phyloP scores from a whole-genome alignment of 2,113 vertebrate species.

The Uropsilus gracilis region DNA sequence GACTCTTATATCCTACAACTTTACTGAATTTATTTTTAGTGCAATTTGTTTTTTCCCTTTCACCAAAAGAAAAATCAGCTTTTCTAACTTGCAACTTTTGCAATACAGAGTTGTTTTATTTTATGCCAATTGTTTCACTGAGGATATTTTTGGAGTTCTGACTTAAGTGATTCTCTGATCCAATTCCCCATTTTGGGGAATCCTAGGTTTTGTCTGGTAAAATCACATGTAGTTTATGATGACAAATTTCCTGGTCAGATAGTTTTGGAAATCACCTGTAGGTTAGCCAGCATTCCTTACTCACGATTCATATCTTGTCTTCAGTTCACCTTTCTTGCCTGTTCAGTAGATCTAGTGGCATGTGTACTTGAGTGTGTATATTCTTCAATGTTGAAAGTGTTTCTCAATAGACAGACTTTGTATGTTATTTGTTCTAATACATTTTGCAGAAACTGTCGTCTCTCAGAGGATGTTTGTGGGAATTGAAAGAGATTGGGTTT shows the following conservation, averaged over 20 bases:
- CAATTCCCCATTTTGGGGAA: background rate
- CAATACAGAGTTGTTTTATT: background rate
- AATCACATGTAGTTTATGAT: background rate
- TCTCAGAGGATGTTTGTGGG: background rate
- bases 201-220: background rate
- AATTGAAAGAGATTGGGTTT: background rate
- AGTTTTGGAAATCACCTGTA: background rate
- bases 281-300: background rate
- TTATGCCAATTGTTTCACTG: background rate
- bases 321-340: background rate
- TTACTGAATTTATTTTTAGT: background rate
- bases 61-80: background rate
- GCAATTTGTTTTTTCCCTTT: background rate
- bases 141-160: background rate
- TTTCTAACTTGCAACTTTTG: background rate
- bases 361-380: background rate
- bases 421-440: background rate
- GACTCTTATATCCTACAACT: background rate
- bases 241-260: background rate
- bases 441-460: background rate
- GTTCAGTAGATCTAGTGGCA: background rate
- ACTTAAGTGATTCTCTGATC: background rate
- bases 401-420: background rate
- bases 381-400: background rate
- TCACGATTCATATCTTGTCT: background rate